A percentile compares a stretch with the other conserved stretches of the same genome.
phyloP scores from a whole-genome alignment of 2,888 invertebrate genomes.

The Bugula neritina region DNA sequence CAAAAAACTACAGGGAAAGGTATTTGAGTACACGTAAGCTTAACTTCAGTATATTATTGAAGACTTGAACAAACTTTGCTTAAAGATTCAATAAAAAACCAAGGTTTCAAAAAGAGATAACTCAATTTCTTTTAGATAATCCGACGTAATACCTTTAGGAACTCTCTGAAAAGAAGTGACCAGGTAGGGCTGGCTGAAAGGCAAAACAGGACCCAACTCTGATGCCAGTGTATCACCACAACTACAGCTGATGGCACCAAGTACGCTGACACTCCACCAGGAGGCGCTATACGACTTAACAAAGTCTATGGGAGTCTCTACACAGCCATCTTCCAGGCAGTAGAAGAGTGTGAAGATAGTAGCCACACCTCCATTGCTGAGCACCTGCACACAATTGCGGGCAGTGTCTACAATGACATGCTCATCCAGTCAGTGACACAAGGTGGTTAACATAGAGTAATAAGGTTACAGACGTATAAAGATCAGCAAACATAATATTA shows the following conservation, averaged over 20 bases:
- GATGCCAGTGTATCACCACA: conserved; percentile 89
- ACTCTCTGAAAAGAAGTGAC: conserved; percentile 70
- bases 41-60: too few relatives aligned
- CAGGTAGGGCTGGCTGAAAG: conserved; percentile 64
- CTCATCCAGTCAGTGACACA: too few relatives aligned
- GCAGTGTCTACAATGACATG: neutral
- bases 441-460: neutral
- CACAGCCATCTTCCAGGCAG: conserved; percentile 64
- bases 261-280: conserved; percentile 72
- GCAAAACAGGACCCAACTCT: conserved; percentile 73
- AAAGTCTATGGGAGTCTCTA: conserved; percentile 74
- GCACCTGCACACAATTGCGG: conserved; percentile 80
- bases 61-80: too few relatives aligned
- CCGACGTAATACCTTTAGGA: conserved; percentile 64
- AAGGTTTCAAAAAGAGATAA: too few relatives aligned
- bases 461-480: too few relatives aligned
- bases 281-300: conserved; percentile 64
- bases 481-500: too few relatives aligned
- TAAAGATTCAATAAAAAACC: too few relatives aligned
- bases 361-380: conserved; percentile 85
- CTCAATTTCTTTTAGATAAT: too few relatives aligned
- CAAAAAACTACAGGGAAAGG: too few relatives aligned
- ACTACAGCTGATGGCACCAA: conserved; percentile 72
- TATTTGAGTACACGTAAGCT: too few relatives aligned
- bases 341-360: conserved; percentile 71